phyloP scores from a whole-genome alignment of 2,797 vertebrate species.

The Pyrocephalus nanus region DNA sequence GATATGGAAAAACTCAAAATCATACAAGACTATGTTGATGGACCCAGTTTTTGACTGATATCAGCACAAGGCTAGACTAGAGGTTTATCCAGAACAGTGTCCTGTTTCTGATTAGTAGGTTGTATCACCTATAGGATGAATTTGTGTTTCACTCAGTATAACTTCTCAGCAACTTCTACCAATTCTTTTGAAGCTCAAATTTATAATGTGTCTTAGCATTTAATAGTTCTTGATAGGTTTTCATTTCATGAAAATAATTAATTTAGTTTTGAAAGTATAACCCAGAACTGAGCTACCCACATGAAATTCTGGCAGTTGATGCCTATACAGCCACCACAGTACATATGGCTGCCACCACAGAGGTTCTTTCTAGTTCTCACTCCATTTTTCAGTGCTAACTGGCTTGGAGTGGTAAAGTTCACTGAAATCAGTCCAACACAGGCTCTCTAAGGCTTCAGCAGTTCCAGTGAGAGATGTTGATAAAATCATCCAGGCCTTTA shows the following conservation, averaged over 20 bases:
- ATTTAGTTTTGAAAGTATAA: background rate
- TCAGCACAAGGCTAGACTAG: background rate
- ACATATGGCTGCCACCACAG: background rate
- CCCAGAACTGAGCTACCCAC: accelerated
- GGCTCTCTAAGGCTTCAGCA: background rate
- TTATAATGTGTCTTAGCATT: background rate
- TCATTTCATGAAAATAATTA: background rate
- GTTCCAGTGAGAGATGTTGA: background rate
- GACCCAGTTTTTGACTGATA: background rate
- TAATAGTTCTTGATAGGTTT: background rate
- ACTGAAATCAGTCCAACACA: background rate
- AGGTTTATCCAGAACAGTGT: accelerated
- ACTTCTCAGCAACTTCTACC: background rate
- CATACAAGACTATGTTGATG: background rate
- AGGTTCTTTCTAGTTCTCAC: background rate
- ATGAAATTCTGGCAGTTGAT: background rate
- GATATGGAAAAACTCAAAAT: background rate
- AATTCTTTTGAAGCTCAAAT: background rate
- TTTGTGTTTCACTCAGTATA: background rate
- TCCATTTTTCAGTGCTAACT: background rate
- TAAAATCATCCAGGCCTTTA: background rate
- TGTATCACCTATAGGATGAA: background rate
- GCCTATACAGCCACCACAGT: background rate
- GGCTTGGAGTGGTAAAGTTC: background rate
- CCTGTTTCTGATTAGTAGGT: background rate